Evolutionary conservation across 2,113 vertebrate species (phyloP).

Genomic region (Aegotheles bennettii): DNA sequence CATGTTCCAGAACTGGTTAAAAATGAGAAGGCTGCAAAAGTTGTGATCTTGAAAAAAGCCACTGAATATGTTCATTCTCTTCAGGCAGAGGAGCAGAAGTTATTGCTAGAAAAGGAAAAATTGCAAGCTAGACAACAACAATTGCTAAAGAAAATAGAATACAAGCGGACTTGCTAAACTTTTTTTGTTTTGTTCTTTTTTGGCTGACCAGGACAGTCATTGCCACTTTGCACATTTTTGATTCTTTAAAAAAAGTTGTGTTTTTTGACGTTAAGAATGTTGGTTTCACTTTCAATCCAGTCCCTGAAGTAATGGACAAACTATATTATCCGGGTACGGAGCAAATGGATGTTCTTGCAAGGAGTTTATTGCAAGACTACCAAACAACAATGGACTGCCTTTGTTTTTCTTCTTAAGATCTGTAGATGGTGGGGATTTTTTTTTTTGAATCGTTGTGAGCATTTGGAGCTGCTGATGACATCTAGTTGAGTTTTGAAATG

Average conservation of each 20-base stretch:
- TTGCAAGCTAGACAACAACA: constrained; percentile 86
- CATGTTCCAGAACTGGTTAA: constrained; percentile 93
- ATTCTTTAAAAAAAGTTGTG: constrained; percentile 74
- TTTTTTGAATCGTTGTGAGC: constrained; percentile 60
- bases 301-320: constrained; percentile 72
- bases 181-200: constrained; percentile 61
- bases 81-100: constrained; percentile 85
- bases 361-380: constrained; percentile 59
- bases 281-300: constrained; percentile 92
- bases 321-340: constrained; percentile 61
- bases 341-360: constrained; percentile 62
- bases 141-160: constrained; percentile 89
- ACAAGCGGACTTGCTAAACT: constrained; percentile 91
- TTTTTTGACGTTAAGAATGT: constrained; percentile 99
- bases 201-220: constrained; percentile 72
- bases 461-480: constrained; percentile 77
- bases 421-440: constrained; percentile 58
- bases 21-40: constrained; percentile 98
- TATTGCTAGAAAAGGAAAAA: constrained; percentile 89
- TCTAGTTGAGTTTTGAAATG: constrained; percentile 69
- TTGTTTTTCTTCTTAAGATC: constrained; percentile 50
- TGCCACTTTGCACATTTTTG: constrained; percentile 87
- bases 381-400: constrained; percentile 52
- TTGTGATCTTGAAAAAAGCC: constrained; percentile 98
- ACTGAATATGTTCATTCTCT: constrained; percentile 91